Evolutionary conservation across 1,140 invertebrate genomes (phyloP).

Genomic region (Drosophila burlai): DNA sequence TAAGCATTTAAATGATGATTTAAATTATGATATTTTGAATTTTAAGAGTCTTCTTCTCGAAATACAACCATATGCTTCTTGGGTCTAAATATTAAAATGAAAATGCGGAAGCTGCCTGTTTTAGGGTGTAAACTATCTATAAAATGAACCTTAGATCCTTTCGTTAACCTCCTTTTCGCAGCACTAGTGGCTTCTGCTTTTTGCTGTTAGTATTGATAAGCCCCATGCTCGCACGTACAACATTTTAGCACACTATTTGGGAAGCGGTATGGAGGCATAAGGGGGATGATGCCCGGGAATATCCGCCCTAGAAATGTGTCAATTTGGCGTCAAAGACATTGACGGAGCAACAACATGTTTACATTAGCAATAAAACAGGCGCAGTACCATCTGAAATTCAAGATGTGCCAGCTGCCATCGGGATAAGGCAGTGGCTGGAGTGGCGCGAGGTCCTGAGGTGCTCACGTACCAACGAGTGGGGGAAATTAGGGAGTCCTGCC

Average conservation of each 20-base stretch:
- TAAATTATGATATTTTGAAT: no score
- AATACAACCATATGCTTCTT: no score
- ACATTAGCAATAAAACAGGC: slow-evolving; percentile 78
- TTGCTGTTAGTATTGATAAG: slow-evolving; percentile 52
- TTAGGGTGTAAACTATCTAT: not conserved
- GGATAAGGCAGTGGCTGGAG: slow-evolving; percentile 7
- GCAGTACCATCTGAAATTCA: slow-evolving; percentile 62
- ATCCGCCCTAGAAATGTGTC: slow-evolving; percentile 67
- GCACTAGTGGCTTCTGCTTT: slow-evolving; percentile 7
- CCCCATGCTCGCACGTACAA: slow-evolving; percentile 46
- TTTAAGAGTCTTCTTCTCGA: no score
- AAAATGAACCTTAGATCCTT: not conserved
- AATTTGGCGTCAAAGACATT: slow-evolving; percentile 76
- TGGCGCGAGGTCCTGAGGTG: slow-evolving; percentile 28
- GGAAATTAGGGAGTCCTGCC: slow-evolving; percentile 17
- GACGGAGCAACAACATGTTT: slow-evolving; percentile 70
- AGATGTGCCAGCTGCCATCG: slow-evolving; percentile 38
- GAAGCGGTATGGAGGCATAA: slow-evolving; percentile 6
- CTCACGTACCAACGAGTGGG: slow-evolving; percentile 56
- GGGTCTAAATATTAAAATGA: no score
- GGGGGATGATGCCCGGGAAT: slow-evolving; percentile 22
- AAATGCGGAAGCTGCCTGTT: no score
- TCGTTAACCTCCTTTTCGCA: not conserved
- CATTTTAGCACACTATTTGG: slow-evolving; percentile 78
- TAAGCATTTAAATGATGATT: no score